Percentiles rank a stretch among this genome's conserved stretches.
These are phyloP conservation scores for Scaptomyza montana DNA, from an alignment of 1,140 invertebrate genomes.

Conservation along the genomic window DNA sequence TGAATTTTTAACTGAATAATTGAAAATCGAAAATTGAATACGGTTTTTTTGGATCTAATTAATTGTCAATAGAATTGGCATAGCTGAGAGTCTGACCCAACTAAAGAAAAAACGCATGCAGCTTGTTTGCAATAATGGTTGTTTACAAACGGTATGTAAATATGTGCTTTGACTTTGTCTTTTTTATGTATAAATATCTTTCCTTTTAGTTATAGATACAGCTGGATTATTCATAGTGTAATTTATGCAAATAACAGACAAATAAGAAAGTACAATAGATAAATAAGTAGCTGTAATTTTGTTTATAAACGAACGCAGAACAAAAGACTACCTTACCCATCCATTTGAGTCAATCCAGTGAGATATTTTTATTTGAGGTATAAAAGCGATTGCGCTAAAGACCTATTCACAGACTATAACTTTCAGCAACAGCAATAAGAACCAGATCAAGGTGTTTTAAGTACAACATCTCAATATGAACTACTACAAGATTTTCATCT, in stretches of 20 bases:
- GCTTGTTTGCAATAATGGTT: no score
- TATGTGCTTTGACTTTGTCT: no score
- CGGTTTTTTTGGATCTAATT: no score
- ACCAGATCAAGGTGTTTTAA: not conserved
- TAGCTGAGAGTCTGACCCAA: no score
- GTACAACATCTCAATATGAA: slow-evolving; percentile 54
- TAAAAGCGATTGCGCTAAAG: no score
- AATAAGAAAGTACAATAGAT: not conserved
- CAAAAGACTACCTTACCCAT: no score
- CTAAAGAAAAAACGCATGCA: not conserved
- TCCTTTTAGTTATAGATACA: not conserved
- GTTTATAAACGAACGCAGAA: not conserved
- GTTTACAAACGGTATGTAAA: no score
- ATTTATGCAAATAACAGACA: not conserved
- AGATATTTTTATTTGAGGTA: no score
- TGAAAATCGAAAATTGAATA: no score
- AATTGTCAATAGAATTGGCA: not conserved
- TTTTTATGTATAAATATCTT: not conserved
- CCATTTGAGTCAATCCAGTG: no score
- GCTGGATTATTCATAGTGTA: not conserved
- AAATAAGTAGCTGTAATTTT: not conserved
- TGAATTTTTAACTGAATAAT: not conserved
- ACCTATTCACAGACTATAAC: not conserved
- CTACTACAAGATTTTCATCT: slow-evolving; percentile 69
- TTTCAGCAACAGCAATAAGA: slow-evolving; percentile 18